Evolutionary conservation across 2,888 invertebrate genomes (phyloP), one percentile per base, ranked within the genome.

Genomic region (Desoria tigrina): DNA sequence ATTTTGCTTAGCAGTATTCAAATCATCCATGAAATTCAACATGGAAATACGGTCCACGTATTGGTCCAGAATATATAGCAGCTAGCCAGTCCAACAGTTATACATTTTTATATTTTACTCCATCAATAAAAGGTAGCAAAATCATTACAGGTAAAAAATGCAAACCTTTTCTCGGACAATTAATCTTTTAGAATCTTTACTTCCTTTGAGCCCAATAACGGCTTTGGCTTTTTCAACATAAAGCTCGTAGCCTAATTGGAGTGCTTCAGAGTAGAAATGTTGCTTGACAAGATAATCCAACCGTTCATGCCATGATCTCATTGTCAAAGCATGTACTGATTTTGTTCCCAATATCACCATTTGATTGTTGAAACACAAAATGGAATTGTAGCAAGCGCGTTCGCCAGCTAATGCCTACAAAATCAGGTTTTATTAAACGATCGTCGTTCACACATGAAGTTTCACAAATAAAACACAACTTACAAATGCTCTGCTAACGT

Each of bases 401-500:
- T 89, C 88, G 9, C 87, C 90, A 60, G 88, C 88, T 68, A 86
- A 80, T 0, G 89, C 88, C 84, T 84, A 71, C 1, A 76, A 77
- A 45, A 58, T 68, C 58, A 32, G 59, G 66, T 64, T 21, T n/a
- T n/a, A n/a, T n/a, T n/a, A n/a, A n/a, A 67, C 57, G 6, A 56
- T 18, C 27, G 11, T 39, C 39, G 16, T 14, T 39, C 9, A 39
- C 16, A n/a, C n/a, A n/a, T n/a, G n/a, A n/a, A n/a, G n/a, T n/a
- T n/a, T n/a, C n/a, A n/a, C n/a, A n/a, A 11, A 49, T 18, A 23
- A 57, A 37, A 57, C 23, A 37, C 28, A n/a, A 54, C 79, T 79
- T 78, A 84, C 84, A 85, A 92, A 84, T 14, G 90, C 90, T 79
- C 86, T 85, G 78, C 88, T 88, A 68, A 90, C 98, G 79, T 94